phyloP scores from a whole-genome alignment of 2,888 invertebrate genomes.

The Frankliniella intonsa region DNA sequence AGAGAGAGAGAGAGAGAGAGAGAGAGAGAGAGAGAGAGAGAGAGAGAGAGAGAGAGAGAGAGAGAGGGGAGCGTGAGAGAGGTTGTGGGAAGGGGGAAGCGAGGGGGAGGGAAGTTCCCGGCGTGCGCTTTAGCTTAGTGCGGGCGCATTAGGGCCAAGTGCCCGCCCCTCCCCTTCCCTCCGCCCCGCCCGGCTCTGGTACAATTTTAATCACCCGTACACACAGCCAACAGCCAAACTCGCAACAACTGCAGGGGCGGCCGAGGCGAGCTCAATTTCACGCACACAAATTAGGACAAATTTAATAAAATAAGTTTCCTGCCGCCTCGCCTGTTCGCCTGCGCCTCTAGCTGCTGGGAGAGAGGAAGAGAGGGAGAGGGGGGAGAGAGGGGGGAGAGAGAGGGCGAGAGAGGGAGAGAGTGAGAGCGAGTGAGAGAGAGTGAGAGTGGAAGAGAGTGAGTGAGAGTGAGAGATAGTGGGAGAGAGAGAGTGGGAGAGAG shows the following conservation, averaged over 20 bases:
- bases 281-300: constrained; percentile 25
- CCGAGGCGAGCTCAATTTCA: neutral
- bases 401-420: constrained; percentile 30
- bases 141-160: neutral
- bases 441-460: constrained; percentile 28
- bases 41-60: neutral
- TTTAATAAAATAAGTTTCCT: constrained; percentile 21
- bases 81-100: neutral
- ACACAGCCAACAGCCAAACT: neutral
- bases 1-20: neutral
- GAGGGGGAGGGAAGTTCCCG: neutral
- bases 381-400: constrained; percentile 30
- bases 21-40: neutral
- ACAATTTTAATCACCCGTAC: neutral
- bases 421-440: constrained; percentile 33
- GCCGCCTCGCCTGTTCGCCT: neutral
- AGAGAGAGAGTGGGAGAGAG: neutral
- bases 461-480: constrained; percentile 10
- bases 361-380: constrained; percentile 31
- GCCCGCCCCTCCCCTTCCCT: no score
- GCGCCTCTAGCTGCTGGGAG: neutral
- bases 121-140: neutral
- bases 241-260: no score
- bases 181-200: no score
- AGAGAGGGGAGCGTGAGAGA: neutral